Base-by-base conservation (phyloP, 2,888 invertebrate genomes). In the Spialia ferax region DNA sequence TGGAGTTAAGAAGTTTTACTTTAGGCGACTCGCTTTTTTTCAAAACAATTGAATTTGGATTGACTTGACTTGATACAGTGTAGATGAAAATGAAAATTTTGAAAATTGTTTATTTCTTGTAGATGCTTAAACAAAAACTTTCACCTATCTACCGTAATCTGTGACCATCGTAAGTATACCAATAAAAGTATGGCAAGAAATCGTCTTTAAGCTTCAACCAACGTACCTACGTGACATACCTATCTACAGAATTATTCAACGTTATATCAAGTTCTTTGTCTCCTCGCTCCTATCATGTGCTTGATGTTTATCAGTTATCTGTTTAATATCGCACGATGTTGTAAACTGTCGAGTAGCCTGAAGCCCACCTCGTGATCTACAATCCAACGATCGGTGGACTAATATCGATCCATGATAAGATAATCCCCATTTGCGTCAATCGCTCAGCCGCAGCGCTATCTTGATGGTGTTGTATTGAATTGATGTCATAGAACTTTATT, bases 351-450 rank as follows among this genome's bases (percentile, higher is more conserved):
- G 23, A 48, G 60, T 57, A 26, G n/a, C 54, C 1, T 11, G 60
- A 52, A 26, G n/a, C 54, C 1, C 3, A 48, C 48, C 60, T 74
- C 74, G 75, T 76, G 76, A 78, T 73, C 74, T 63, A 71, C 57
- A 67, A 69, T 54, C 66, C 23, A 68, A 68, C 71, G 74, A 74
- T 70, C 71, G 70, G 70, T 71, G 66, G 57, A 69, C 69, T 67
- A 45, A 69, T 72, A 74, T 73, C 72, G 72, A 73, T 74, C 45
- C 18, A 13, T 15, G 75, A 75, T 75, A 75, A 73, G 76, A 76
- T 76, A 73, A 77, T 74, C 75, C 65, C 61, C 70, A 76, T 74
- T 79, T 79, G 77, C 80, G 80, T 80, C 80, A 80, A 76, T 73
- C 71, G 52, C 29, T 70, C 63, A 62, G 68, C 70, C 76, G 71